Evolutionary conservation across 2,888 invertebrate genomes (phyloP), one percentile per base, ranked within the genome.

Genomic region (Criorhina ranunculi): DNA sequence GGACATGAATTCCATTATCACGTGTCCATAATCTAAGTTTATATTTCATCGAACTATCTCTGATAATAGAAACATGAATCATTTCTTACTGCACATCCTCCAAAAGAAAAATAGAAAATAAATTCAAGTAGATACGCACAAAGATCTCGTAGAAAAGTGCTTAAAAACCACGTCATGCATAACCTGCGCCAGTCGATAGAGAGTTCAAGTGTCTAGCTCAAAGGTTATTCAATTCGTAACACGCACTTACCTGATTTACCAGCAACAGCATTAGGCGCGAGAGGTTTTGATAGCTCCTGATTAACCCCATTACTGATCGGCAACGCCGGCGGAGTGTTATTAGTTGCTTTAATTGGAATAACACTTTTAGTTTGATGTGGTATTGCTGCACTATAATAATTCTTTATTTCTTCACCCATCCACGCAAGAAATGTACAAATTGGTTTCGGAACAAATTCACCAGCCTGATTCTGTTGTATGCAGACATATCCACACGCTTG

Each of bases 401-500:
- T 49, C 0, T 15, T 12, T 11, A 83, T 53, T 29, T 53, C n/a
- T 0, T 76, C 70, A 5, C 76, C 76, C 69, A 85, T 44, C 85
- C 79, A 85, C 5, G 33, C 44, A 1, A 85, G 44, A 6, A 70
- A 85, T 4, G 4, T 60, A 35, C 85, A 85, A 49, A 80, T 85
- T 12, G 66, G 66, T 17, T 66, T 70, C 0, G 59, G 19, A 1
- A 31, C 49, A 0, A 53, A 29, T 2, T 2, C 17, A 0, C 15
- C 15, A 0, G 17, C 49, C 3, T 0, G 0, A 12, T 57, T 69
- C 29, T 44, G 8, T 46, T 44, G 15, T 1, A 49, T 9, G 17
- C 85, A 85, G 0, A 46, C 1, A 7, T n/a, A 12, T 12, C 51
- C 69, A 49, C 85, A 85, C 0, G 8, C 6, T 0, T 0, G 12